These are phyloP conservation scores for Unio delphinus DNA, from an alignment of 2,888 invertebrate genomes.

Conservation along the genomic window DNA sequence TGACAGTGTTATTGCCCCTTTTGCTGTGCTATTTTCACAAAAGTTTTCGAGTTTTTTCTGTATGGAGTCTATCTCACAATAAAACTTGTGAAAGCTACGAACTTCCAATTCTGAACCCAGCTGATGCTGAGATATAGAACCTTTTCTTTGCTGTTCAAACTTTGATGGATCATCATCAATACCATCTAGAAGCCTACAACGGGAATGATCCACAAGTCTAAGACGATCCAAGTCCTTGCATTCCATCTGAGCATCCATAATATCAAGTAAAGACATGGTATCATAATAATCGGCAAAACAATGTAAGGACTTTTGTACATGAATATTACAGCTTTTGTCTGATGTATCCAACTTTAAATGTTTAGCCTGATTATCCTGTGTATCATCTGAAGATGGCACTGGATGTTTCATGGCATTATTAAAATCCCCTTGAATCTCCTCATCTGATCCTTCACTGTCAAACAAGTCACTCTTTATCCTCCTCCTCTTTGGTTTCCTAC, in stretches of 20 bases:
- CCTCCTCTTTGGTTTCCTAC: constrained; percentile 20
- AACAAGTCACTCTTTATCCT: constrained; percentile 45
- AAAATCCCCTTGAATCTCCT: constrained; percentile 1
- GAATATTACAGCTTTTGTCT: not conserved
- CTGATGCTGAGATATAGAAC: constrained; percentile 1
- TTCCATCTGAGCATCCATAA: constrained; percentile 11
- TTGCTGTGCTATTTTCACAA: not conserved
- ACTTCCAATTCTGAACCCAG: constrained; percentile 30
- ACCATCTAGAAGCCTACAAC: too few relatives aligned
- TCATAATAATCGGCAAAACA: constrained; percentile 45
- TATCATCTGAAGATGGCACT: too few relatives aligned
- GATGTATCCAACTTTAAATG: not conserved
- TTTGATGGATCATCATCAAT: too few relatives aligned
- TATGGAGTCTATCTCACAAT: constrained; percentile 8
- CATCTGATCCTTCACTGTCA: constrained; percentile 58
- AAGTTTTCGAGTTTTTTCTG: constrained; percentile 12
- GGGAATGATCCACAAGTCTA: too few relatives aligned
- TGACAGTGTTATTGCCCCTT: not conserved
- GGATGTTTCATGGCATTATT: too few relatives aligned
- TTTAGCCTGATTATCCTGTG: too few relatives aligned
- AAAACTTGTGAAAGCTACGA: constrained; percentile 22
- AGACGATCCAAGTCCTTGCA: too few relatives aligned
- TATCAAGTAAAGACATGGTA: constrained; percentile 39
- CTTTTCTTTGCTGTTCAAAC: too few relatives aligned
- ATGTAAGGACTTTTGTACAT: constrained; percentile 22